phyloP scores from a whole-genome alignment of 2,797 vertebrate genomes.

The Alouatta caraya region DNA sequence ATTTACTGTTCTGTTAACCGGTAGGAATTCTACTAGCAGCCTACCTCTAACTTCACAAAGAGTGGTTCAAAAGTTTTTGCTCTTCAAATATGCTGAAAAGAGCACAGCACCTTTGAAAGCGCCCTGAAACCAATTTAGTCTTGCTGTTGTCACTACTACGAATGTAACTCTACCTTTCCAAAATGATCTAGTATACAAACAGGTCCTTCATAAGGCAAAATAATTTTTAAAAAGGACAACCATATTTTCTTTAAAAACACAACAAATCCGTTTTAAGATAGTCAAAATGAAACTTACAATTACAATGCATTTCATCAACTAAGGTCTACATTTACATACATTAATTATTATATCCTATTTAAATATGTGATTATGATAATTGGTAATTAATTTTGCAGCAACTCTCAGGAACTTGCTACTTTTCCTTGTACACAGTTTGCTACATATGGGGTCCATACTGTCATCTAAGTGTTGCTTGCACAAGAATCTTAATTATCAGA shows the following conservation, averaged over 20 bases:
- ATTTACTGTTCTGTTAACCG: background rate
- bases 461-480: background rate
- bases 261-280: background rate
- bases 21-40: background rate
- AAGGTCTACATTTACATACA: background rate
- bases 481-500: background rate
- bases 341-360: background rate
- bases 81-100: constrained; percentile 47
- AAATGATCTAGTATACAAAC: background rate
- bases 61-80: constrained; percentile 50
- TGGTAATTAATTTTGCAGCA: background rate
- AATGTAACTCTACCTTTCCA: background rate
- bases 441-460: background rate
- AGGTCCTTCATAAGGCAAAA: background rate
- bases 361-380: background rate
- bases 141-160: background rate
- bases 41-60: background rate
- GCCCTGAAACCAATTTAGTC: background rate
- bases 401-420: background rate
- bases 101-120: constrained; percentile 41
- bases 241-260: background rate
- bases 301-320: background rate
- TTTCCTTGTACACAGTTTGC: background rate
- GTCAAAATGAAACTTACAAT: background rate
- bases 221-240: background rate